phyloP scores from a whole-genome alignment of 2,113 vertebrate species.

The Pedionomus torquatus region DNA sequence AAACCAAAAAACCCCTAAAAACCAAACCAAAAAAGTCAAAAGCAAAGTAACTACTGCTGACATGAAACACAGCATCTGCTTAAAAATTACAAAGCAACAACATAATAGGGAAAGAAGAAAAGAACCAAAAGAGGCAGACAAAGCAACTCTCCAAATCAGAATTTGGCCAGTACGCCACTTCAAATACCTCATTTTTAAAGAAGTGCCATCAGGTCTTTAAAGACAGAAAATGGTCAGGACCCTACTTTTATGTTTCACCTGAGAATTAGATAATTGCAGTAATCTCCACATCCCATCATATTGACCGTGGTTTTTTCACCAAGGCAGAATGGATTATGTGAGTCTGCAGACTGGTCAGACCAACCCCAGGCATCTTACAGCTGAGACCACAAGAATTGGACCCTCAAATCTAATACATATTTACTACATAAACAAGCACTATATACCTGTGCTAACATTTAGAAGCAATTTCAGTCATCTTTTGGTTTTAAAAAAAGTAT shows the following conservation, averaged over 20 bases:
- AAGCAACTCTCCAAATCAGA: slow-evolving; percentile 12
- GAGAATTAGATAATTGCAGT: not conserved
- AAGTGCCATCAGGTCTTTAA: not conserved
- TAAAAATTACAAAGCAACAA: not conserved
- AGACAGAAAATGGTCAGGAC: not conserved
- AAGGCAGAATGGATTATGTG: not conserved
- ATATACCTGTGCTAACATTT: not conserved
- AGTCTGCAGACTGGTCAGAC: not conserved
- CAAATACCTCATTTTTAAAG: not conserved
- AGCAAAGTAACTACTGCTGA: not conserved
- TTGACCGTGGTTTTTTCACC: not conserved
- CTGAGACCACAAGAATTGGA: not conserved
- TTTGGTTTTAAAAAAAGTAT: not conserved
- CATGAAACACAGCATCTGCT: not conserved
- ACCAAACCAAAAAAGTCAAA: not conserved
- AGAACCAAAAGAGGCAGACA: not conserved
- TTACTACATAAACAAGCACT: not conserved
- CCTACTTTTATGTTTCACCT: not conserved
- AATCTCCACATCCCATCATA: not conserved
- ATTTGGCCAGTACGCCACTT: not conserved
- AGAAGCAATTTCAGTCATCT: not conserved
- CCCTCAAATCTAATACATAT: not conserved
- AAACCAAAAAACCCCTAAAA: too few species aligned
- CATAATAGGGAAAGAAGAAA: not conserved
- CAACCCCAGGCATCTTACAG: not conserved